Conservation (phyloP, 1,140 invertebrate species). For the Druon quercuslanigerum region DNA sequence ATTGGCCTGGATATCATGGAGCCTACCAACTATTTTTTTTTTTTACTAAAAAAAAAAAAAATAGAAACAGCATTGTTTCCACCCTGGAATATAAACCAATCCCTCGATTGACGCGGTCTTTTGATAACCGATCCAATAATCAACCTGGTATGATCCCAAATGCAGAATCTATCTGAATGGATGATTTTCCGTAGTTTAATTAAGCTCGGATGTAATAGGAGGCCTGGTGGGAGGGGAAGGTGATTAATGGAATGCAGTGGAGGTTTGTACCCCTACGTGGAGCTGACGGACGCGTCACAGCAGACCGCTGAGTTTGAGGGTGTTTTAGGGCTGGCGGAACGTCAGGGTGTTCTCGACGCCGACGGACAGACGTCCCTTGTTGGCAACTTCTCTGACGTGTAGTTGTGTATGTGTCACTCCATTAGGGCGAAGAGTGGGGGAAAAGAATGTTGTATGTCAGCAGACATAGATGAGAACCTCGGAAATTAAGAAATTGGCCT, state of each 20-base stretch:
- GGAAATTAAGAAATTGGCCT: no score
- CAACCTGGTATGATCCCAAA: background rate
- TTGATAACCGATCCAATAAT: background rate
- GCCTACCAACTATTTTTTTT: no score
- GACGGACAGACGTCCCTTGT: no score
- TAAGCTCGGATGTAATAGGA: constrained; percentile 37
- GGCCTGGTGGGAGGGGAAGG: background rate
- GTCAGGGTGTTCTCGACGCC: no score
- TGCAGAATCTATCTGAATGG: constrained; percentile 28
- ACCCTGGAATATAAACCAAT: no score
- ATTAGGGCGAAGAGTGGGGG: no score
- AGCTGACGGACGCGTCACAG: constrained; percentile 1
- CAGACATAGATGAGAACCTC: no score
- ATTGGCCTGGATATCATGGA: no score
- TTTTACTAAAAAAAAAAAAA: no score
- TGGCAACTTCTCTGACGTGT: no score
- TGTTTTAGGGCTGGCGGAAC: background rate
- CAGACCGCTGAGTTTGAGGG: background rate
- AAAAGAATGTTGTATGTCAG: no score
- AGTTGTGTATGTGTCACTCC: background rate
- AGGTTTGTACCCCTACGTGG: constrained; percentile 1
- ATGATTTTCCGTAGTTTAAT: constrained; percentile 49
- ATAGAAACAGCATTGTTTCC: no score
- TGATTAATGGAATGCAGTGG: constrained; percentile 47
- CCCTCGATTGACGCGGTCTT: background rate